Conservation (phyloP, 1,140 invertebrate genomes). For the Tetranychus cinnabarinus region DNA sequence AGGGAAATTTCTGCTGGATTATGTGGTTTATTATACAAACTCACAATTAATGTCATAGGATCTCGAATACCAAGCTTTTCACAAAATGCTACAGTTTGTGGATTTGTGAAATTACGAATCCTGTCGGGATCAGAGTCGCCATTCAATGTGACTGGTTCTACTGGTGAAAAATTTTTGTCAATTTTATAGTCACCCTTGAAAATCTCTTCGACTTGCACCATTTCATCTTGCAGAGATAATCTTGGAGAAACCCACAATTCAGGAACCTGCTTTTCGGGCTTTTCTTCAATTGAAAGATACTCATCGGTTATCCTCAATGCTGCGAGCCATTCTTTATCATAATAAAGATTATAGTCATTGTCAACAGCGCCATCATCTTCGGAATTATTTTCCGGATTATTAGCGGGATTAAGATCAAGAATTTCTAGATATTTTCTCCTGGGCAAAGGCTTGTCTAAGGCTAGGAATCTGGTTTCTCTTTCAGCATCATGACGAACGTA, state of each 20-base stretch:
- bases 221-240: slow-evolving; percentile 38
- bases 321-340: slow-evolving; percentile 84
- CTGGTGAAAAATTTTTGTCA: slow-evolving; percentile 50
- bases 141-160: slow-evolving; percentile 30
- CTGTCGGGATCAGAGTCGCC: slow-evolving; percentile 21
- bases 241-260: background rate
- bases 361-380: slow-evolving; percentile 22
- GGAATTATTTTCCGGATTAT: slow-evolving; percentile 4
- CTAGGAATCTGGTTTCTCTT: slow-evolving; percentile 61
- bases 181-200: slow-evolving; percentile 35
- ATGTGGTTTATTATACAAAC: background rate
- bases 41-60: slow-evolving; percentile 23
- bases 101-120: slow-evolving; percentile 31
- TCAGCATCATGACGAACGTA: slow-evolving; percentile 39
- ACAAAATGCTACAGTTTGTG: slow-evolving; percentile 58
- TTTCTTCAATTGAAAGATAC: slow-evolving; percentile 45
- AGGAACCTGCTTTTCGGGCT: background rate
- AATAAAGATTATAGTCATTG: slow-evolving; percentile 28
- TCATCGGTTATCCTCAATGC: slow-evolving; percentile 70
- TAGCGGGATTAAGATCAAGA: slow-evolving; percentile 9
- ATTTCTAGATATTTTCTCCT: slow-evolving; percentile 56
- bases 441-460: slow-evolving; percentile 85
- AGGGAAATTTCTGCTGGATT: slow-evolving; percentile 7
- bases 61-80: slow-evolving; percentile 50
- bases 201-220: slow-evolving; percentile 32